Percentiles rank a stretch among this genome's conserved stretches.
These are phyloP conservation scores for Pundamilia nyererei DNA, from an alignment of 2,113 vertebrate species.

Conservation along the genomic window DNA sequence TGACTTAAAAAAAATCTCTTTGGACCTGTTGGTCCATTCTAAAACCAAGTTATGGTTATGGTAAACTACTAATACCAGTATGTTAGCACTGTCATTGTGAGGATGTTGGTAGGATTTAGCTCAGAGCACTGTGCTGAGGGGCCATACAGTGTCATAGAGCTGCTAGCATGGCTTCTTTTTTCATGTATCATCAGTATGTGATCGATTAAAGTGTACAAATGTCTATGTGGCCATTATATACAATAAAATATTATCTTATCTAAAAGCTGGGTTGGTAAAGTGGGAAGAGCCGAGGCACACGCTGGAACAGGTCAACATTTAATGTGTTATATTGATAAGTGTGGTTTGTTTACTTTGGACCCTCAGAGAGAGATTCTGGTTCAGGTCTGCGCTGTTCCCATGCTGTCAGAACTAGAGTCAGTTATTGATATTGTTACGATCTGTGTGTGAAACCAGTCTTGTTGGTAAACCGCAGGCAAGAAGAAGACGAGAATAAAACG, in stretches of 20 bases:
- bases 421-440: background rate
- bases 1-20: background rate
- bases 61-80: background rate
- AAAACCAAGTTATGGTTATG: background rate
- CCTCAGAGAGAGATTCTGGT: background rate
- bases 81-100: background rate
- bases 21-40: background rate
- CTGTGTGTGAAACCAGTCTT: background rate
- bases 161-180: background rate
- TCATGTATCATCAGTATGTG: background rate
- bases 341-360: background rate
- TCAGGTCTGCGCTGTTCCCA: background rate
- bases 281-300: background rate
- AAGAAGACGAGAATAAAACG: background rate
- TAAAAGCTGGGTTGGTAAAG: background rate
- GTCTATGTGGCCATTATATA: background rate
- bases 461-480: background rate
- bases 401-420: background rate
- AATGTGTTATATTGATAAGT: constrained; percentile 8
- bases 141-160: background rate
- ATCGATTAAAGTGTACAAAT: background rate
- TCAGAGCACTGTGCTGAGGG: background rate
- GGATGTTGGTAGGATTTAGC: background rate
- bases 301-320: background rate
- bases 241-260: background rate